Base-by-base conservation (phyloP, 2,888 invertebrate species). In the Gisinianus flammeolus region DNA sequence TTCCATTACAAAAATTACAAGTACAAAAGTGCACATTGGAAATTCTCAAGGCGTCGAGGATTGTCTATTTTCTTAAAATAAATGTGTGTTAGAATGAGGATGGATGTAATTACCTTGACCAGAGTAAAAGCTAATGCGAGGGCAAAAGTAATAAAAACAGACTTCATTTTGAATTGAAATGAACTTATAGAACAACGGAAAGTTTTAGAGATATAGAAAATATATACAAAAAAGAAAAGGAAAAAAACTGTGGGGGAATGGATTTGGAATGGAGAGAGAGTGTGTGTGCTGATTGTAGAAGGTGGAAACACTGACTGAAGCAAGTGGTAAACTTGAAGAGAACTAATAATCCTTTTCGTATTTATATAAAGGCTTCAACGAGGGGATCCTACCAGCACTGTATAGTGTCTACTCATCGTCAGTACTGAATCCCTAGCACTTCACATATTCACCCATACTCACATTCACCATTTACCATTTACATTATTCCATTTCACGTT, bases 311-410 rank as follows among this genome's bases (percentile, higher is more conserved):
- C 62, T 67, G 35, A 67, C 67, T 67, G 67, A 67, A 35, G n/a
- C n/a, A 31, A 67, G 35, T 67, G 67, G 33, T 30, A 24, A 67
- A 67, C 67, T 67, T 22, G 22, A 67, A 28, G 33, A 67, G 10
- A 31, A 31, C 31, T 31, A 67, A 67, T 67, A 31, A 64, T 64
- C 33, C 31, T 67, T 62, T 67, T 66, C 66, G 67, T 67, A 67
- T 67, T 67, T 67, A 67, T 67, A 33, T 67, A 31, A 28, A 28
- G 66, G 44, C 44, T 44, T 44, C 44, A 44, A n/a, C 19, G 44
- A 44, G 44, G 12, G 44, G 44, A 44, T 19, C 44, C 12, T 44
- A 44, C 12, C 6, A 44, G 12, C 62, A 62, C 26, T 26, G 5
- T 44, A 22, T 16, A 58, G 1, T 22, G 6, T 58, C n/a, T 56